Base-by-base conservation (phyloP, 2,888 invertebrate species). In the Dicyrtoma fusca region DNA sequence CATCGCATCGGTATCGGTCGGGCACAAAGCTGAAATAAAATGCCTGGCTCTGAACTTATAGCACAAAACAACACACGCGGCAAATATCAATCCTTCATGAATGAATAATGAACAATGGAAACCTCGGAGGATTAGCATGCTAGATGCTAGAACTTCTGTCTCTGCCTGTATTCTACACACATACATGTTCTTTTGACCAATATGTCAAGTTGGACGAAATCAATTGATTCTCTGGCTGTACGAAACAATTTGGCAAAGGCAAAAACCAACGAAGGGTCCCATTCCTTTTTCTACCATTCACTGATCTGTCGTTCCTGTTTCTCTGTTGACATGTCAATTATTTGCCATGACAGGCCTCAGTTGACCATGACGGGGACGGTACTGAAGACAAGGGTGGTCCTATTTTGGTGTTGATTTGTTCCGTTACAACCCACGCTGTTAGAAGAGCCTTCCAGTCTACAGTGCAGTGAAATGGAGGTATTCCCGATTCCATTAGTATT, bases 311-410 rank as follows among this genome's bases (percentile, higher is more conserved):
- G 23, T 26, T 57, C 57, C 3, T 17, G 49, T 55, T 8, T 44
- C 62, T 17, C 44, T 63, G 49, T 51, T 51, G 65, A 65, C 65
- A 51, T 65, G 65, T 65, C 65, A 65, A 65, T 65, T 65, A 65
- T 65, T 65, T 19, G 19, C 51, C 17, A n/a, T 65, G 65, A 51
- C 51, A 25, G 49, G 65, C 19, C 26, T n/a, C 65, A 51, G 34
- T 65, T 59, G 59, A 26, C 26, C n/a, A n/a, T n/a, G n/a, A n/a
- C n/a, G n/a, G 8, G 3, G 34, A 34, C 34, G 34, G 34, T 34
- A 34, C 34, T 34, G 34, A 34, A 34, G 45, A 17, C 62, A 62
- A 26, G 65, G 65, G 65, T 65, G 65, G 65, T 65, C 65, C 26
- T 65, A 65, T 51, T 65, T 65, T 65, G 65, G 51, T 65, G 51